These are phyloP conservation scores for Chymomyza fuscimana DNA, from an alignment of 2,888 invertebrate genomes.

Conservation along the genomic window DNA sequence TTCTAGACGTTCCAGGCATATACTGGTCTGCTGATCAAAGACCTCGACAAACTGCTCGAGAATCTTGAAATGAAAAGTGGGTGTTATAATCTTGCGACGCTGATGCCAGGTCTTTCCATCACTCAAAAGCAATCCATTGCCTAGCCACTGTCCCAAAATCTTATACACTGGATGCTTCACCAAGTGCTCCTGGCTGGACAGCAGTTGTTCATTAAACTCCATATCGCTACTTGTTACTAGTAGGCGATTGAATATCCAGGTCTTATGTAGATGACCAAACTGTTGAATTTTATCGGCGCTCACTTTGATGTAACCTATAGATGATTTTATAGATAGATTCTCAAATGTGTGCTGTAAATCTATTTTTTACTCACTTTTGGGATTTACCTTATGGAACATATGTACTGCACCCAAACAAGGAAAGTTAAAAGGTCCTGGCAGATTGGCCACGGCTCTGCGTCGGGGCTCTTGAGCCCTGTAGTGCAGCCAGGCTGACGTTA, in stretches of 20 bases:
- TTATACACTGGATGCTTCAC: conserved; percentile 70
- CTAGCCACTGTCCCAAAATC: conserved; percentile 72
- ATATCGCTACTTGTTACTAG: conserved; percentile 78
- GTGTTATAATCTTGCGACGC: conserved; percentile 86
- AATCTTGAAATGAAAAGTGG: conserved; percentile 90
- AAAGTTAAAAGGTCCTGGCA: conserved; percentile 62
- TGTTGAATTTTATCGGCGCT: conserved; percentile 18
- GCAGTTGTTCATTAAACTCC: conserved; percentile 80
- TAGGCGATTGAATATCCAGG: conserved; percentile 80
- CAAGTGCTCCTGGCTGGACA: conserved; percentile 67
- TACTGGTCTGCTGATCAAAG: conserved; percentile 84
- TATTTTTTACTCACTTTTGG: conserved; percentile 48
- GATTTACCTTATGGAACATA: conserved; percentile 32
- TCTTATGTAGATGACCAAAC: conserved; percentile 77
- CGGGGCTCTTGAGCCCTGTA: conserved; percentile 45
- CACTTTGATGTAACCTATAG: conserved; percentile 50
- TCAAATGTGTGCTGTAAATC: background rate
- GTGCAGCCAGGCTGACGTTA: conserved; percentile 25
- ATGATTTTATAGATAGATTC: background rate
- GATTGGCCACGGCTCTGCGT: conserved; percentile 55
- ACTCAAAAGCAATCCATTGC: conserved; percentile 73
- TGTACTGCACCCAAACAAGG: conserved; percentile 67
- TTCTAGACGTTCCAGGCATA: conserved; percentile 82
- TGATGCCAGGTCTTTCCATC: conserved; percentile 83
- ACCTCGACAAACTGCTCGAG: conserved; percentile 86